Evolutionary conservation across 2,888 invertebrate genomes (phyloP), one percentile per base, ranked within the genome.

Genomic region (Deroplatys truncata): DNA sequence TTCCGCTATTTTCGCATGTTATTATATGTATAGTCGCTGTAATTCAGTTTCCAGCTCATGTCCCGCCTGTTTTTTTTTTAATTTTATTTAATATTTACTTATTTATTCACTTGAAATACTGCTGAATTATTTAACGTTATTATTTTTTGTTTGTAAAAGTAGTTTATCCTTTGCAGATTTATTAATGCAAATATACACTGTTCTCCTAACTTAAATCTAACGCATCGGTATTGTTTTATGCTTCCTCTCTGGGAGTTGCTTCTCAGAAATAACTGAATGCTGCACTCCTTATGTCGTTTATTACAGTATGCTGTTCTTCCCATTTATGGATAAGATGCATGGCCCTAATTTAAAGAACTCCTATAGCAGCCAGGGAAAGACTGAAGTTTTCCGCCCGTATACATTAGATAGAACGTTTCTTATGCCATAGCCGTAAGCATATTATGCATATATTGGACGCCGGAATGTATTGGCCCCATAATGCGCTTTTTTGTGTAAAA

Each of bases 401-500:
- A 83, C 82, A 87, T 87, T 82, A 87, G 87, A 82, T 83, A 29
- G 82, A 82, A 29, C 83, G 87, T 35, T 35, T 83, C 83, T 83
- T 20, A 28, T 82, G 25, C 86, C 16, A n/a, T 82, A 82, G 28
- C 29, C 9, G 72, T 49, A 72, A 87, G 56, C 13, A 82, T 43
- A n/a, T 43, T 72, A 28, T 82, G n/a, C 43, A 35, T 82, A 83
- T 87, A 87, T 87, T 83, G 87, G 87, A 83, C 87, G 83, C 87
- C 83, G 20, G 82, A 87, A 83, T 87, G 35, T 87, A 87, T 82
- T 83, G 87, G 87, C 35, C 87, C 87, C 83, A 87, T 87, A 87
- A 87, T 87, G 29, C 83, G 43, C 16, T 87, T 87, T 87, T 82
- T 72, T 72, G 20, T 5, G 20, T 9, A 72, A 87, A 83, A 86